A percentile compares a stretch with the other conserved stretches of the same genome.
Evolutionary conservation across 2,888 invertebrate species (phyloP).

Genomic region (Lampropteryx suffumata): DNA sequence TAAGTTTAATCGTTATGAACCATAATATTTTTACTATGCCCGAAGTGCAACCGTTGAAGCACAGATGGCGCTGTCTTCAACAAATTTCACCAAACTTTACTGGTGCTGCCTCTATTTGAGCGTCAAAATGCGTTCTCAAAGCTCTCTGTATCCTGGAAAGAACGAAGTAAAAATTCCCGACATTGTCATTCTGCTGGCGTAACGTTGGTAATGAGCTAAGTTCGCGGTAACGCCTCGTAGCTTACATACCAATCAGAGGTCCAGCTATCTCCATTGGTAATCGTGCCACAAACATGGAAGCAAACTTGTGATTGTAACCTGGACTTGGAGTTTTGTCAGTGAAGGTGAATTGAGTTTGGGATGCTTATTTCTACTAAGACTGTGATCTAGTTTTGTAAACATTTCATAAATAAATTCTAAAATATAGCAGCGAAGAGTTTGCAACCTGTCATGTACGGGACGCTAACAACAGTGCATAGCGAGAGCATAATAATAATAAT

Average conservation of each 20-base stretch:
- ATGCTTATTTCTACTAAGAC: no score
- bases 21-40: no score
- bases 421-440: no score
- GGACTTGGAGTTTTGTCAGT: slow-evolving; percentile 8
- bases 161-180: slow-evolving; percentile 73
- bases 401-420: not conserved
- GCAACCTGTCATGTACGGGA: no score
- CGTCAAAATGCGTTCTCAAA: not conserved
- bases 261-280: slow-evolving; percentile 64
- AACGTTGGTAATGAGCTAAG: slow-evolving; percentile 79
- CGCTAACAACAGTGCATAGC: no score
- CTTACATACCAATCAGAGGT: slow-evolving; percentile 78
- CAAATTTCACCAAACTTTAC: no score
- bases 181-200: slow-evolving; percentile 76
- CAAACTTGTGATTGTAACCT: slow-evolving; percentile 63
- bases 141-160: slow-evolving; percentile 43
- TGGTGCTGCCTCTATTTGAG: slow-evolving; percentile 9
- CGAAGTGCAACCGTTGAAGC: no score
- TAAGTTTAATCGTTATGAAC: no score
- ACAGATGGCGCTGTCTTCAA: no score
- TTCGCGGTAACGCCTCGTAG: slow-evolving; percentile 77
- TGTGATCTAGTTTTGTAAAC: no score
- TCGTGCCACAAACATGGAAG: slow-evolving; percentile 67
- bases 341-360: no score
- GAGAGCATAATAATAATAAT: no score